Evolutionary conservation across 1,140 invertebrate species (phyloP).

Genomic region (Notospermus geniculatus): DNA sequence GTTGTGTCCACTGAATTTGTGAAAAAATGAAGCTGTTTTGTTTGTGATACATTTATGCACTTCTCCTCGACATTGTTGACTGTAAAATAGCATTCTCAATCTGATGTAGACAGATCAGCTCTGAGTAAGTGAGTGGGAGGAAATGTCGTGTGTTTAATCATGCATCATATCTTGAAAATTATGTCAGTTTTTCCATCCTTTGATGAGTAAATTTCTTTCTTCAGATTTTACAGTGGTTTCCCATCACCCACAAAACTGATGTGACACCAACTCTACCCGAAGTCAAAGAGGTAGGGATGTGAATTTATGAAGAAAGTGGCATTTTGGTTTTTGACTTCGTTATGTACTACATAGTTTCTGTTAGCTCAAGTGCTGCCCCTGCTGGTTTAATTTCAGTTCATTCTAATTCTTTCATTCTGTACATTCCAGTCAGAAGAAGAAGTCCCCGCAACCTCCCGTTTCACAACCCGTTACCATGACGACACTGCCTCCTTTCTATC

Average conservation of each 20-base stretch:
- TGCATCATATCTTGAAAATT: too few species aligned
- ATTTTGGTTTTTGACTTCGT: too few species aligned
- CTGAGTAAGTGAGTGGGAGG: too few species aligned
- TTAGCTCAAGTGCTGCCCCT: too few species aligned
- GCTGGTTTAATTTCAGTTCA: neutral
- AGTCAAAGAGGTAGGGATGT: slow-evolving; percentile 18
- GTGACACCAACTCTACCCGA: slow-evolving; percentile 32
- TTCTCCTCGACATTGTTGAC: neutral
- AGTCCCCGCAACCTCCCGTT: slow-evolving; percentile 28
- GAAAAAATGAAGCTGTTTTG: too few species aligned
- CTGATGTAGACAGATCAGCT: too few species aligned
- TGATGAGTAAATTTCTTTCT: slow-evolving; percentile 12
- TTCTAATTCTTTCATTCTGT: neutral
- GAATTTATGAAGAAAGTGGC: too few species aligned
- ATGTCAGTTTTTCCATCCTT: too few species aligned
- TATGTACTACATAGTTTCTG: too few species aligned
- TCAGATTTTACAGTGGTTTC: slow-evolving; percentile 50
- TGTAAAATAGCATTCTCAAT: neutral
- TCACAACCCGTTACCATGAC: slow-evolving; percentile 43
- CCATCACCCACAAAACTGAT: slow-evolving; percentile 38
- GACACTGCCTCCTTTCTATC: slow-evolving; percentile 22
- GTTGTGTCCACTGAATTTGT: slow-evolving; percentile 8
- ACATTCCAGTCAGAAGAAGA: slow-evolving; percentile 27
- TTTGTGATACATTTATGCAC: too few species aligned
- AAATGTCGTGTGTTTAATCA: too few species aligned